Conservation (phyloP, 2,113 vertebrate genomes). For the Pteropus alecto region DNA sequence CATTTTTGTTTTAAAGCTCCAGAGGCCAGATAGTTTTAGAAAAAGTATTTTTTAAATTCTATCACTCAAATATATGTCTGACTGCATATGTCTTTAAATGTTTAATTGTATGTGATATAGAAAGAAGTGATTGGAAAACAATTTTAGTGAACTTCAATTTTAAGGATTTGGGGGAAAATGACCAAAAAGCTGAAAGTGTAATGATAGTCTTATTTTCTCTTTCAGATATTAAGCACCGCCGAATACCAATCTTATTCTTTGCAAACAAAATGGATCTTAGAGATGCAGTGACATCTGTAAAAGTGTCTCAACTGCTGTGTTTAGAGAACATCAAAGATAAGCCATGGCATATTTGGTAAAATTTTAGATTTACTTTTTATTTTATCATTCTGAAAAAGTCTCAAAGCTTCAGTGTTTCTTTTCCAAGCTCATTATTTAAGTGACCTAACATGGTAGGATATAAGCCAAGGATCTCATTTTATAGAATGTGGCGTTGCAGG, state of each 20-base stretch:
- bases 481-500: background rate
- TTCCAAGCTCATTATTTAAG: background rate
- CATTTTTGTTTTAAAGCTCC: background rate
- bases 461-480: constrained; percentile 21
- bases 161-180: background rate
- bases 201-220: constrained; percentile 60
- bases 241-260: constrained; percentile 98
- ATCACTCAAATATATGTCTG: background rate
- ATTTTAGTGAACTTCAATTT: constrained; percentile 24
- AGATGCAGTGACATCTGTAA: constrained; percentile 95
- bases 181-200: background rate
- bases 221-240: constrained; percentile 95
- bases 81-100: constrained; percentile 20
- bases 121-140: constrained; percentile 47
- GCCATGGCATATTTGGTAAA: constrained; percentile 99
- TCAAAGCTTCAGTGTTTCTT: constrained; percentile 48
- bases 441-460: background rate
- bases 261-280: constrained; percentile 99
- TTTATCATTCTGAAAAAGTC: constrained; percentile 20
- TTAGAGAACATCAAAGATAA: constrained; percentile 99
- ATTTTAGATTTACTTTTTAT: constrained; percentile 49
- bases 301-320: constrained; percentile 95
- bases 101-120: background rate
- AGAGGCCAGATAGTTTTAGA: background rate
- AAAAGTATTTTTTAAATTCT: constrained; percentile 27